These are phyloP conservation scores for Molothrus aeneus DNA, from an alignment of 2,797 vertebrate species.

Conservation along the genomic window DNA sequence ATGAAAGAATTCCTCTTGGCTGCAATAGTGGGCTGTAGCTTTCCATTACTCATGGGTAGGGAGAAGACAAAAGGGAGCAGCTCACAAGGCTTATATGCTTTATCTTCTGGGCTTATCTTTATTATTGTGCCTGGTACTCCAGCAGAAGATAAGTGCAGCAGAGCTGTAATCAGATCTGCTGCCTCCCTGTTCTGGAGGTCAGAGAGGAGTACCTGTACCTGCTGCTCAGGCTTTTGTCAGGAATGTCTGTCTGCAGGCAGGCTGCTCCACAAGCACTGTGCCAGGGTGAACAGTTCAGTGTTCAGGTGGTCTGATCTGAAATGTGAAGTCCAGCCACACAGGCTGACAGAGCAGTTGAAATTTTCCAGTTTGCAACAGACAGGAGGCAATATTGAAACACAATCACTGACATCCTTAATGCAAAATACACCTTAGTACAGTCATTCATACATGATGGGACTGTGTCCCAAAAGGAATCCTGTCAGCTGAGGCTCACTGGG, in stretches of 20 bases:
- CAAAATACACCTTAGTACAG: not conserved
- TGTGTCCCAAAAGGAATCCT: not conserved
- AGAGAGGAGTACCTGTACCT: not conserved
- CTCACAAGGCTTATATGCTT: not conserved
- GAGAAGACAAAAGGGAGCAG: not conserved
- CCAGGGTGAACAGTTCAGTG: not conserved
- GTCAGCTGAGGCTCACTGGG: not conserved
- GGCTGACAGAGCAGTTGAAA: not conserved
- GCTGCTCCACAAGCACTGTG: not conserved
- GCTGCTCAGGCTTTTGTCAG: not conserved
- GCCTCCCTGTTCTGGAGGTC: not conserved
- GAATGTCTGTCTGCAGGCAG: not conserved
- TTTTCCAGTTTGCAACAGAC: not conserved
- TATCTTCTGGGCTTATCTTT: not conserved
- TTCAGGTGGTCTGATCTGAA: not conserved
- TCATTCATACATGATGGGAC: not conserved
- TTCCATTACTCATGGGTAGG: not conserved
- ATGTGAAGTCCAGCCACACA: not conserved
- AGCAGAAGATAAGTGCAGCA: not conserved
- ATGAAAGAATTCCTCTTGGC: constrained; percentile 2
- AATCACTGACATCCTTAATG: not conserved
- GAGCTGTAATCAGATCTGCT: not conserved
- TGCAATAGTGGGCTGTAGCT: not conserved
- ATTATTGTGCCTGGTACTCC: not conserved
- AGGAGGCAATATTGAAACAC: not conserved